Conservation (phyloP, 2,797 vertebrate genomes). For the Glyptemys insculpta region DNA sequence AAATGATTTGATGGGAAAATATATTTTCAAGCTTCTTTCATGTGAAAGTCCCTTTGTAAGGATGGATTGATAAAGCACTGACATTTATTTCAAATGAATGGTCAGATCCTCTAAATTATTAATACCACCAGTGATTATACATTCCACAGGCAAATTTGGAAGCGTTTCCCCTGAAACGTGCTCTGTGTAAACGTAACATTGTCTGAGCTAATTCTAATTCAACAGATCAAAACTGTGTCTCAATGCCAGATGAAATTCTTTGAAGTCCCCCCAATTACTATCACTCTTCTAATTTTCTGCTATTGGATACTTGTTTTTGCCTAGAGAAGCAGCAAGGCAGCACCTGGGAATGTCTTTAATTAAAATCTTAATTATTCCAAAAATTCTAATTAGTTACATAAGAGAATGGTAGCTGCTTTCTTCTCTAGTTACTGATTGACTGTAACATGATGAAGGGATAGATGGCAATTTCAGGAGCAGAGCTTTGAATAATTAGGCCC, state of each 20-base stretch:
- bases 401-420: background rate
- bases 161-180: background rate
- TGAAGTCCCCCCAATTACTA: background rate
- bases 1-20: conserved; percentile 35
- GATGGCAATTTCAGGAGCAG: background rate
- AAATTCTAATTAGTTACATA: background rate
- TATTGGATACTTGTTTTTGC: background rate
- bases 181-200: background rate
- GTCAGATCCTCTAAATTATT: background rate
- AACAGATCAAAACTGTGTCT: background rate
- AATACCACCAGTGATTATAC: background rate
- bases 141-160: background rate
- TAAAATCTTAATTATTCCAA: conserved; percentile 5
- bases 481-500: background rate
- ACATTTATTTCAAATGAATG: background rate
- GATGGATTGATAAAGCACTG: background rate
- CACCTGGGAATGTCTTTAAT: background rate
- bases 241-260: background rate
- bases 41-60: conserved; percentile 6
- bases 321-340: background rate
- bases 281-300: background rate
- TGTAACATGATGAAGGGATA: background rate
- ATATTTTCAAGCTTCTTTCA: conserved; percentile 51
- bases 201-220: background rate
- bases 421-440: background rate